These are phyloP conservation scores for Drosophila rellima DNA, from an alignment of 2,888 invertebrate species.

Conservation along the genomic window DNA sequence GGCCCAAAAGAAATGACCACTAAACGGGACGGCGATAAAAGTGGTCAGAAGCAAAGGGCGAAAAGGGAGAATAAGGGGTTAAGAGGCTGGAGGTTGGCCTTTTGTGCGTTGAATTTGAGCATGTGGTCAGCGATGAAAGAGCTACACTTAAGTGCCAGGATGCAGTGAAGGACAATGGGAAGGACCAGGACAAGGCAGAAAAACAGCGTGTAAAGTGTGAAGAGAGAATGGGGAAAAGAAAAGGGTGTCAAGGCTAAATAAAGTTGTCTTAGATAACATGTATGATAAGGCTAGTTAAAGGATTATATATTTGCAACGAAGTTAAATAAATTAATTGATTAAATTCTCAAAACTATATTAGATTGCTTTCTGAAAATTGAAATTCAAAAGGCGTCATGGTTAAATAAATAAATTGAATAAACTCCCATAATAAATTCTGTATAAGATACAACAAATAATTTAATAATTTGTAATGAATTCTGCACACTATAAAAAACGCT, in stretches of 20 bases:
- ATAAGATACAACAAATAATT: neutral
- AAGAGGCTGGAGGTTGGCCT: constrained; percentile 61
- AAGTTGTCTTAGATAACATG: constrained; percentile 10
- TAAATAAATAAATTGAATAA: neutral
- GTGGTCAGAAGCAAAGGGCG: constrained; percentile 63
- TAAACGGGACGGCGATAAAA: constrained; percentile 59
- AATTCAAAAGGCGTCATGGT: neutral
- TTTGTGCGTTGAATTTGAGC: constrained; percentile 66
- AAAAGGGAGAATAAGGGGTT: constrained; percentile 47
- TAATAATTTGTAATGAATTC: neutral
- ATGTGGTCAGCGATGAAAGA: constrained; percentile 66
- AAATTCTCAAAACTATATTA: neutral
- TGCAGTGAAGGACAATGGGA: constrained; percentile 30
- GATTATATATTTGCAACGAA: neutral
- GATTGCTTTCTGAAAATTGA: too few species aligned
- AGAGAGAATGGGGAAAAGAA: neutral
- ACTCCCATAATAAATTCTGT: neutral
- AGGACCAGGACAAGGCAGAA: neutral
- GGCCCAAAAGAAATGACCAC: constrained; percentile 56
- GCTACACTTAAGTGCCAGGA: constrained; percentile 46
- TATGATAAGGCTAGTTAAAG: neutral
- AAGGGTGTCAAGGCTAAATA: neutral
- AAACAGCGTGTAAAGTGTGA: constrained; percentile 21
- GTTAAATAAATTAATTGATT: neutral
- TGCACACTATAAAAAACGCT: constrained; percentile 37